Conservation (phyloP, 35 echinoderm and acorn worm species). For the Hemicentrotus pulcherrimus region DNA sequence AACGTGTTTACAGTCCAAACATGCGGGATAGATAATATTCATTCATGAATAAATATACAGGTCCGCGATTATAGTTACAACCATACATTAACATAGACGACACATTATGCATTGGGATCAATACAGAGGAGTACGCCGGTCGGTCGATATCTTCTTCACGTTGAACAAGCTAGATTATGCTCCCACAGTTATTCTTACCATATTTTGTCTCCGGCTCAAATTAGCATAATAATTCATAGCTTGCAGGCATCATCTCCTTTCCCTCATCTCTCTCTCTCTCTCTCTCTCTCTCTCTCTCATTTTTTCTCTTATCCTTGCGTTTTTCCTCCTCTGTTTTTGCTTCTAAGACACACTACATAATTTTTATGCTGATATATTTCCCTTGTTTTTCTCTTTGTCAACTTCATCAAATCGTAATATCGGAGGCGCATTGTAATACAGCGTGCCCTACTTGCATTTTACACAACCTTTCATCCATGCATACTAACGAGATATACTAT, state of each 20-base stretch:
- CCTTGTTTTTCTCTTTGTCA: constrained; percentile 1
- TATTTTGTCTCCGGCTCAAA: not conserved
- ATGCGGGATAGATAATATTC: not conserved
- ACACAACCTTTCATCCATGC: not conserved
- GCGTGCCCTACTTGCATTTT: not conserved
- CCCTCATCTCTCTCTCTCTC: not conserved
- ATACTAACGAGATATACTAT: not conserved
- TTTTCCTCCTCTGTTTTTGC: not conserved
- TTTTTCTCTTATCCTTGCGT: not conserved
- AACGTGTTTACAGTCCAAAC: not conserved
- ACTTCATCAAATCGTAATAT: not conserved
- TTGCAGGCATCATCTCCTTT: not conserved
- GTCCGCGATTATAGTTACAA: not conserved
- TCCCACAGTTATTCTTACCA: not conserved
- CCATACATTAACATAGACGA: not conserved
- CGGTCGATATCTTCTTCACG: not conserved
- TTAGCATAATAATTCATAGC: constrained; percentile 19
- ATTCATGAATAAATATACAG: not conserved
- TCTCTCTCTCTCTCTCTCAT: too few species aligned
- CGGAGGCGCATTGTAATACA: not conserved
- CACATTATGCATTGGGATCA: not conserved
- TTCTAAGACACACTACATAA: not conserved
- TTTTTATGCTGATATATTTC: not conserved
- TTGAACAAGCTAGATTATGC: constrained; percentile 3
- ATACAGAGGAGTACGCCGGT: not conserved